phyloP scores from a whole-genome alignment of 2,888 invertebrate genomes.

The Drosophila putrida region DNA sequence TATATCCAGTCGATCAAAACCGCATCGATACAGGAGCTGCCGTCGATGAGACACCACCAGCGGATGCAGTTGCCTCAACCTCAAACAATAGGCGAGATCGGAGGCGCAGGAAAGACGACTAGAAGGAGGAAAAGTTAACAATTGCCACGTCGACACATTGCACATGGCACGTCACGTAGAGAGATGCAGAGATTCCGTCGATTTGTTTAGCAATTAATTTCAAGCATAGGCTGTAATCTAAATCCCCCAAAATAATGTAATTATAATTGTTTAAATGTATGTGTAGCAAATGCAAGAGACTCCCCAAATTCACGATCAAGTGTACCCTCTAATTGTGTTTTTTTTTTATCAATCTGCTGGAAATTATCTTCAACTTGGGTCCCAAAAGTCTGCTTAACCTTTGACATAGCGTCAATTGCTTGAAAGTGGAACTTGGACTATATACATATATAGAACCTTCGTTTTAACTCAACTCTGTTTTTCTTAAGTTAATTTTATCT shows the following conservation, averaged over 20 bases:
- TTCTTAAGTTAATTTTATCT: too few relatives aligned
- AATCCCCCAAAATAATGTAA: conserved; percentile 1
- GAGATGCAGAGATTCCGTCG: conserved; percentile 49
- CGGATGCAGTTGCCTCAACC: neutral
- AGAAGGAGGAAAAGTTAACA: neutral
- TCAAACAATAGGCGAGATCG: conserved; percentile 54
- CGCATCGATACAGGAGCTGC: conserved; percentile 90
- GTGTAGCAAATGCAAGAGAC: conserved; percentile 35
- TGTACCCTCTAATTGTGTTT: neutral
- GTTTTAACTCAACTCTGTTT: too few relatives aligned
- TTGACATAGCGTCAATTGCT: neutral
- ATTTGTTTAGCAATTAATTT: conserved; percentile 41
- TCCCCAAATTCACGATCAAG: neutral
- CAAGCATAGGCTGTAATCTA: conserved; percentile 45
- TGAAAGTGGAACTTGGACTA: neutral
- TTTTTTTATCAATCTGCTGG: neutral
- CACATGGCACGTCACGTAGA: neutral
- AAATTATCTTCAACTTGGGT: neutral
- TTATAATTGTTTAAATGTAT: conserved; percentile 24
- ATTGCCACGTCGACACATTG: neutral
- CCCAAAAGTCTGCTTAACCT: neutral
- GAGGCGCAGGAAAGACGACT: neutral
- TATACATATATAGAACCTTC: too few relatives aligned
- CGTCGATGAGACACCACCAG: conserved; percentile 84
- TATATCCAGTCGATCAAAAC: conserved; percentile 97